A percentile compares a stretch with the other conserved stretches of the same genome.
Evolutionary conservation across 2,888 invertebrate species (phyloP).

Genomic region (Iselma pallidipennis): DNA sequence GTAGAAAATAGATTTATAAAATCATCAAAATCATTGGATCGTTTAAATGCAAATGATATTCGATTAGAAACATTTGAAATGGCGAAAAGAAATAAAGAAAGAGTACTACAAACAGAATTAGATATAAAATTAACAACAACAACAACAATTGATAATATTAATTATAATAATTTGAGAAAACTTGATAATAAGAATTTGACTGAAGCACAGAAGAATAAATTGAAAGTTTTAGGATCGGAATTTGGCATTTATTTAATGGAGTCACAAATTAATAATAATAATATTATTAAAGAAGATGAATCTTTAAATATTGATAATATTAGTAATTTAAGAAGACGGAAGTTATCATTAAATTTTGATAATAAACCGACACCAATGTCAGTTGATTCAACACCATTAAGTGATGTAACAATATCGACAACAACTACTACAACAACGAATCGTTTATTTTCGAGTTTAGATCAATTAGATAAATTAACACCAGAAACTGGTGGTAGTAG

Average conservation of each 20-base stretch:
- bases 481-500: conserved; percentile 42
- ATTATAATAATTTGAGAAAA: conserved; percentile 13
- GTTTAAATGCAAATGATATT: conserved; percentile 27
- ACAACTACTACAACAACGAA: too few species aligned
- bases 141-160: conserved; percentile 48
- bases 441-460: conserved; percentile 35
- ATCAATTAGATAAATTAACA: conserved; percentile 55
- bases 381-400: conserved; percentile 51
- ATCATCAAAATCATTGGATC: conserved; percentile 49
- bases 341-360: neutral
- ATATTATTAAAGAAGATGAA: neutral
- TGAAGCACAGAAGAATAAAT: conserved; percentile 64
- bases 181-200: conserved; percentile 55
- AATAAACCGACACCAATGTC: conserved; percentile 50
- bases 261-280: neutral
- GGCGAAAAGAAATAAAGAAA: conserved; percentile 57
- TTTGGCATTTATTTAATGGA: conserved; percentile 54
- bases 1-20: too few species aligned
- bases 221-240: conserved; percentile 65
- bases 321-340: neutral
- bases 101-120: conserved; percentile 60
- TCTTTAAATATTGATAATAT: too few species aligned
- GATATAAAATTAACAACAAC: conserved; percentile 49
- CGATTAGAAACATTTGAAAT: conserved; percentile 54
- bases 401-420: conserved; percentile 33